A percentile compares a stretch with the other conserved stretches of the same genome.
These are phyloP conservation scores for Oreocharis arfaki DNA, from an alignment of 2,113 vertebrate genomes.

Conservation along the genomic window DNA sequence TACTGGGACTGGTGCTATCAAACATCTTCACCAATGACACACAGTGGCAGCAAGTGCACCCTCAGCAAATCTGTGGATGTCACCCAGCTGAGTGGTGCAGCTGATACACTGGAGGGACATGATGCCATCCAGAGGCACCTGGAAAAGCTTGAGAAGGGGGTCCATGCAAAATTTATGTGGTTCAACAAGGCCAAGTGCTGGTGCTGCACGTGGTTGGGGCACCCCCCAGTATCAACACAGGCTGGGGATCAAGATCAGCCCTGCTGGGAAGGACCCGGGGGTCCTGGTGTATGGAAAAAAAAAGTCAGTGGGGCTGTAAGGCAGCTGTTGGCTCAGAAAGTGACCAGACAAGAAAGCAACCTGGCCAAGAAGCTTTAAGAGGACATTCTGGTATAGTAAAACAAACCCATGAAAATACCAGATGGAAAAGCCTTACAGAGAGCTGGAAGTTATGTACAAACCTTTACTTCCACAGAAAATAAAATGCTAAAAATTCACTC, in stretches of 20 bases:
- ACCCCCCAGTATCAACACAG: accelerated
- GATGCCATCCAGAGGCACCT: not conserved
- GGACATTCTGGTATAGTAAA: not conserved
- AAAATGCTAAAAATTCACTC: not conserved
- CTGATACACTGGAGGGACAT: not conserved
- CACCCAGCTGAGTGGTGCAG: not conserved
- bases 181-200: not conserved
- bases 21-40: not conserved
- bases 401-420: not conserved
- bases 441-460: not conserved
- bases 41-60: not conserved
- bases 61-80: not conserved
- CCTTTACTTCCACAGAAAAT: not conserved
- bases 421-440: not conserved
- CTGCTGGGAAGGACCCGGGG: not conserved
- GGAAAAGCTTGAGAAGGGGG: not conserved
- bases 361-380: not conserved
- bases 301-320: not conserved
- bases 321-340: not conserved
- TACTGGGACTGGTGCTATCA: not conserved
- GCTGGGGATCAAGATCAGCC: not conserved
- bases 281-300: not conserved
- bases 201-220: not conserved
- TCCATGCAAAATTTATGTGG: accelerated
- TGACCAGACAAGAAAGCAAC: not conserved